Conservation (phyloP, 1,140 invertebrate species). For the Dreissena rostriformis region DNA sequence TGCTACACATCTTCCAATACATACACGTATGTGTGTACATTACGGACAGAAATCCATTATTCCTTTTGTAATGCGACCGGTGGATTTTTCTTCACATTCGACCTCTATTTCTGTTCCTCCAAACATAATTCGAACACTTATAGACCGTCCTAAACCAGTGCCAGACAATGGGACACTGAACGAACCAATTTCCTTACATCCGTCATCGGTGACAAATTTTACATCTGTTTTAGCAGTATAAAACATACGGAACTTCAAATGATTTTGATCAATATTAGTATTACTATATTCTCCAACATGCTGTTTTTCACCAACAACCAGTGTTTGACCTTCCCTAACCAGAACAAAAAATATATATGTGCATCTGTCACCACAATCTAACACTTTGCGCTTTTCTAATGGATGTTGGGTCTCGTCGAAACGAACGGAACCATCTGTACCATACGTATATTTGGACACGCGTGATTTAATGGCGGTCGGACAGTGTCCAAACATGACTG, state of each 20-base stretch:
- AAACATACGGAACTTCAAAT: background rate
- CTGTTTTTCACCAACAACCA: background rate
- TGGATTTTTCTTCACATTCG: too few relatives aligned
- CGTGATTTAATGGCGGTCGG: conserved; percentile 15
- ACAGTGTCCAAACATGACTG: conserved; percentile 43
- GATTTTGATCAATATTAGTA: background rate
- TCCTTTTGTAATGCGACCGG: too few relatives aligned
- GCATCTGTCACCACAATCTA: background rate
- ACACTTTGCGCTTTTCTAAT: background rate
- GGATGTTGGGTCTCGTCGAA: conserved; percentile 24
- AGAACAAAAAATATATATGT: conserved; percentile 8
- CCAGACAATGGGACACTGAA: too few relatives aligned
- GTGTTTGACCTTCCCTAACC: conserved; percentile 8
- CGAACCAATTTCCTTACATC: background rate
- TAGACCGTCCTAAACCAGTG: too few relatives aligned
- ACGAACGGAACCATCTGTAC: background rate
- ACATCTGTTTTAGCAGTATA: background rate
- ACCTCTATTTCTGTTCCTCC: too few relatives aligned
- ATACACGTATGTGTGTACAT: too few relatives aligned
- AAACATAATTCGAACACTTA: too few relatives aligned
- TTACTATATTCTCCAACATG: background rate
- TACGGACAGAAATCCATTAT: too few relatives aligned
- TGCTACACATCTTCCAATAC: too few relatives aligned
- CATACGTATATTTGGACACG: conserved; percentile 30
- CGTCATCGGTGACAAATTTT: background rate